Conservation (phyloP, 64 coral and sea anemone species). For the Actinia tenebrosa region DNA sequence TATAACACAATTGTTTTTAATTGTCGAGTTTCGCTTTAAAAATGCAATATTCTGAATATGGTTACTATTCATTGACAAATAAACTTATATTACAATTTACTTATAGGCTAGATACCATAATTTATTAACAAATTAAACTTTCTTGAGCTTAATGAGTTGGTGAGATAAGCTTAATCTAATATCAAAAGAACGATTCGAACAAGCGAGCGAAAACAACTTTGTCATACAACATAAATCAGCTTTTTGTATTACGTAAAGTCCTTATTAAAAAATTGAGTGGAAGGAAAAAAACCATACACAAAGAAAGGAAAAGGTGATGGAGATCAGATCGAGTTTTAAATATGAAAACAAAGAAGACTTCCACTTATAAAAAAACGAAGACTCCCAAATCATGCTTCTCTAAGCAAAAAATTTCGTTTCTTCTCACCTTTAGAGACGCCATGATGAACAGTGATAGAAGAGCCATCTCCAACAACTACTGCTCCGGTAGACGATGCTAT, state of each 20-base stretch:
- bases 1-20: no score
- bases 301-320: background rate
- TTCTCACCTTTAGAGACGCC: background rate
- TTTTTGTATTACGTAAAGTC: background rate
- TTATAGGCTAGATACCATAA: no score
- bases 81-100: no score
- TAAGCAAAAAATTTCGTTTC: background rate
- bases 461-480: conserved; percentile 9
- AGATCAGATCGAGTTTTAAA: background rate
- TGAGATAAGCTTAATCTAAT: no score
- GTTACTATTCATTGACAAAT: no score
- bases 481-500: background rate
- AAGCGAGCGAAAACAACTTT: no score
- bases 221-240: no score
- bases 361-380: background rate
- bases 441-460: conserved; percentile 6
- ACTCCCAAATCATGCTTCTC: background rate
- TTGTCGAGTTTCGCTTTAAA: no score
- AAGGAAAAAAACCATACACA: background rate
- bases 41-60: no score
- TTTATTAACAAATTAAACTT: no score
- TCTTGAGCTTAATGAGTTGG: no score
- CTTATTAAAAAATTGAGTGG: background rate
- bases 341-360: background rate
- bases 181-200: no score